These are phyloP conservation scores for Drosophila melanosoma DNA, from an alignment of 2,888 invertebrate genomes.

Conservation along the genomic window DNA sequence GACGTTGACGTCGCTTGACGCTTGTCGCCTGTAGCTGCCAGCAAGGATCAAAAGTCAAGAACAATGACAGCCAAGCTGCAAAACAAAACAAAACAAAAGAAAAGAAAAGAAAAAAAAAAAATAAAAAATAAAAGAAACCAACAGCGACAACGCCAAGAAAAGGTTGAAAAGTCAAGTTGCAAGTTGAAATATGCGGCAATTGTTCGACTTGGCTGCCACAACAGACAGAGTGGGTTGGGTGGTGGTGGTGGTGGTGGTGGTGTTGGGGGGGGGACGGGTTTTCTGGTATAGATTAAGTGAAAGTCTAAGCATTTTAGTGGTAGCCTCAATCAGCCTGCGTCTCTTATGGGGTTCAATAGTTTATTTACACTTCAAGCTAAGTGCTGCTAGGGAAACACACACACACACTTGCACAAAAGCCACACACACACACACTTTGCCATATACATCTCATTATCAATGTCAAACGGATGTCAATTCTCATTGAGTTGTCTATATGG, in stretches of 20 bases:
- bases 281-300: conserved; percentile 46
- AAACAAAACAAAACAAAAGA: conserved; percentile 34
- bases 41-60: conserved; percentile 77
- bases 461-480: conserved; percentile 77
- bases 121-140: conserved; percentile 8
- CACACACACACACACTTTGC: conserved; percentile 6
- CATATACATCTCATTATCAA: conserved; percentile 68
- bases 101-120: neutral
- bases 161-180: conserved; percentile 75
- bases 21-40: conserved; percentile 69
- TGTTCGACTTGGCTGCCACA: conserved; percentile 54
- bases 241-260: neutral
- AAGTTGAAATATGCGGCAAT: conserved; percentile 75
- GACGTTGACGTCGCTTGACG: conserved; percentile 76
- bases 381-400: conserved; percentile 41
- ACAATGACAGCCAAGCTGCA: conserved; percentile 69
- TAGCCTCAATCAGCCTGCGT: conserved; percentile 56
- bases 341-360: conserved; percentile 58
- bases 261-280: too few species aligned
- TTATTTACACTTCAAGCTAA: conserved; percentile 58
- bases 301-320: conserved; percentile 64
- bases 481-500: conserved; percentile 74
- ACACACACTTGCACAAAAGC: conserved; percentile 9
- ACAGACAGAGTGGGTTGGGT: conserved; percentile 1
- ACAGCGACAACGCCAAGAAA: conserved; percentile 35